Base-by-base conservation (phyloP, 2,888 invertebrate species). In the Nemapogon koenigi region DNA sequence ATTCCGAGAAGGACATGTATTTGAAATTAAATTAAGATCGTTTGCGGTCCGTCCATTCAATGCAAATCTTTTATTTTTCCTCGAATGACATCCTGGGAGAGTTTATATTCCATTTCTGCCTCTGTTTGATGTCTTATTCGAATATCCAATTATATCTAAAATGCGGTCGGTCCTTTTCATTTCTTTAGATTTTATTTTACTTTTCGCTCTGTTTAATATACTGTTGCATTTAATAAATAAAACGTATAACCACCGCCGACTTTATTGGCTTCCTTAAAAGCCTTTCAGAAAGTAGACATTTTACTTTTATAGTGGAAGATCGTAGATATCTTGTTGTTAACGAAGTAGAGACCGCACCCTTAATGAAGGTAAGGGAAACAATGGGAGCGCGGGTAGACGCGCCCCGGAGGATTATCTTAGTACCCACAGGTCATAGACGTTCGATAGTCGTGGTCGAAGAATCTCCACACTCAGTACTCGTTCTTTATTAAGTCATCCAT, bases 1-100 rank as follows among this genome's bases (percentile, higher is more conserved):
- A 16, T 26, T 26, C 35, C 10, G 26, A 15, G 27, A 26, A 26
- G 4, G 19, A 14, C 22, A 35, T 35, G 35, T 22, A 35, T 25
- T 25, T 35, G 35, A 26, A 35, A 35, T 35, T 35, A 33, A 19
- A 33, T 33, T 18, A 33, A 33, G 33, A 33, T 33, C 33, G 33
- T 19, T 31, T 33, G 33, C 18, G 11, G 28, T 28, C 19, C 33
- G 33, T 3, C 33, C 57, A 65, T 65, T 65, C 59, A 65, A 65
- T 65, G 63, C 55, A 58, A 65, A 65, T 63, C 28, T 16, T 33
- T 16, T 40, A 26, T 37, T 29, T 37, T 29, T 29, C 28, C 10
- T 31, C 14, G 31, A 33, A 33, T 26, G 37, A 29, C 15, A 29
- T 29, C 29, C n/a, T 19, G 19, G 19, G 19, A 33, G 4, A 7